Base-by-base conservation (phyloP, 2,888 invertebrate species). In the Tanytarsus gracilentus region DNA sequence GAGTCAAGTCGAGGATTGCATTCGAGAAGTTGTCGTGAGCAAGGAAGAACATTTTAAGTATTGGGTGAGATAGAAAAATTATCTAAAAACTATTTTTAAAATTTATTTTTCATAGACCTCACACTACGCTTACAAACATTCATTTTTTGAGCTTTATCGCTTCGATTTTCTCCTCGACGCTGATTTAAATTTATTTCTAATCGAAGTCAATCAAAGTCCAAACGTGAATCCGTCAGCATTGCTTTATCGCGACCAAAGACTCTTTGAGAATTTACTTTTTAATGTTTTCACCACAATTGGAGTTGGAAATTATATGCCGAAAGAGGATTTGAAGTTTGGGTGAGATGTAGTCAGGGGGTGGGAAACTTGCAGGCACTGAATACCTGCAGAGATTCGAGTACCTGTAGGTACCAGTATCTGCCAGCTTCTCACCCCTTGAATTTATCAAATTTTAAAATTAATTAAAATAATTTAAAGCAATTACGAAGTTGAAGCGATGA, bases 121-220 rank as follows among this genome's bases (percentile, higher is more conserved):
- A 21, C 67, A 68, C 29, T 79, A 77, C 64, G 72, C 77, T 60
- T 79, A 79, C 0, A 74, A 75, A 49, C 73, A 79, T 16, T 87
- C 86, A 66, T 97, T 94, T 72, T 98, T 98, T 73, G 97, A 98
- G 74, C 78, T 98, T 77, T 86, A 95, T 75, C 82, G 98, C 26
- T 91, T 98, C 69, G 98, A 98, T 72, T 86, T 98, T 69, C 85
- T 94, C 0, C 76, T 97, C 2, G 94, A 97, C 70, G 87, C 91
- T 64, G 76, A 92, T 59, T 71, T 97, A 0, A 86, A 86, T 51
- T 88, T 95, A 0, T 88, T 83, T 68, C 76, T 95, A 4, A 84
- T 98, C 81, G 98, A 98, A 76, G 96, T 93, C 0, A 98, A 98
- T 69, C 97, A 97, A 97, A 95, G 95, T 11, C 98, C 98, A 0